Base-by-base conservation (phyloP, 2,797 vertebrate genomes). In the Hozukius guyotensis region DNA sequence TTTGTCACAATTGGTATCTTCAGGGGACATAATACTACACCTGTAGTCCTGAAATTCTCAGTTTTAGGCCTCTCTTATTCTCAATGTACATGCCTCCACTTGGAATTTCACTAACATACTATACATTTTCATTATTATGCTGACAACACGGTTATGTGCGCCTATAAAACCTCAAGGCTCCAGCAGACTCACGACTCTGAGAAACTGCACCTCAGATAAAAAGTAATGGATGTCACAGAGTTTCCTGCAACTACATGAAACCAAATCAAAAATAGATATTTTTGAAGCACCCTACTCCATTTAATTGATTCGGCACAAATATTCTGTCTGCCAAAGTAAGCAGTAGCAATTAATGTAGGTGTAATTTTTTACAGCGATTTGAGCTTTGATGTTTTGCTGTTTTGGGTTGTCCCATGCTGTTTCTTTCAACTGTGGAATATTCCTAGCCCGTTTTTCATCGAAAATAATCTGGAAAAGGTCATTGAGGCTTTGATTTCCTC, bases 311-410 rank as follows among this genome's bases (percentile, higher is more conserved):
- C 10, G 2, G 42, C 72, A 73, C 16, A 6, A 36, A 62, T 69
- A 20, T 16, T 67, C 31, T 71, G 14, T 72, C 64, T 77, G 72
- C 57, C 32, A 75, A 79, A 76, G 74, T 66, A 18, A 83, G 69
- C 61, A 75, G 49, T 71, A 75, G 64, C 75, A 87, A 83, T 85
- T 84, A 85, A 84, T n/a, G 56, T 78, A 84, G 77, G 82, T 88
- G 79, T 66, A 64, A 61, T 80, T 62, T 79, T 60, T 59, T 55
- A 78, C 27, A 72, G 65, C 4, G 1, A 56, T 62, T 81, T 63
- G 2, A 75, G 75, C 80, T 89, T 89, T 91, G 90, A 89, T 84
- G 82, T 87, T 85, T 78, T 57, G 12, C 3, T 83, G 69, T 84
- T 86, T 73, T 63, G 8, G 20, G 56, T 55, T 25, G 64, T 60